A percentile compares a stretch with the other conserved stretches of the same genome.
phyloP scores from a whole-genome alignment of 1,140 invertebrate species.

The Druon quercuslanigerum region DNA sequence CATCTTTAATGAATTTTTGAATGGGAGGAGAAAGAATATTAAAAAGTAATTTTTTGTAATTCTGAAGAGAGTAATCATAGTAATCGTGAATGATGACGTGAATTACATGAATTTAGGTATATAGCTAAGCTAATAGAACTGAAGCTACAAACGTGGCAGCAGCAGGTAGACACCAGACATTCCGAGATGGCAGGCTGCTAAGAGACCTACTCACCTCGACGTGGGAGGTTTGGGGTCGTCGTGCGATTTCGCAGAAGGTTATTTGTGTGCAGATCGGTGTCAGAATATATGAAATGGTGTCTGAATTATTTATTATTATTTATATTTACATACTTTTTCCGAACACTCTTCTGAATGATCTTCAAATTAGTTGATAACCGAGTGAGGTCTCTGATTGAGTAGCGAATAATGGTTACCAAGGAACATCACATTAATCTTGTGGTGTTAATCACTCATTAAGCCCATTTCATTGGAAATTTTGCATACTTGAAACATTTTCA shows the following conservation, averaged over 20 bases:
- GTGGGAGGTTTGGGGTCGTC: conserved; percentile 28
- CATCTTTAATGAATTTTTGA: too few species aligned
- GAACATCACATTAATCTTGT: background rate
- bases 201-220: conserved; percentile 21
- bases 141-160: conserved; percentile 13
- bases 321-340: background rate
- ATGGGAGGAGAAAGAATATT: background rate
- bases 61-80: background rate
- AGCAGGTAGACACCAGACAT: conserved; percentile 23
- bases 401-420: background rate
- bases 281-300: conserved; percentile 2
- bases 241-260: conserved; percentile 27
- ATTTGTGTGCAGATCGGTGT: conserved; percentile 15
- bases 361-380: background rate
- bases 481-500: too few species aligned
- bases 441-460: conserved; percentile 11
- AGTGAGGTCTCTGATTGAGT: background rate
- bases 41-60: conserved; percentile 6
- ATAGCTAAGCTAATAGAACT: conserved; percentile 15
- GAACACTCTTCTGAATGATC: background rate
- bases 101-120: conserved; percentile 7
- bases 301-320: conserved; percentile 22
- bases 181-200: conserved; percentile 24
- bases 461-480: background rate
- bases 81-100: conserved; percentile 24